Base-by-base conservation (phyloP, 1,140 invertebrate genomes). In the Penaeus indicus region DNA sequence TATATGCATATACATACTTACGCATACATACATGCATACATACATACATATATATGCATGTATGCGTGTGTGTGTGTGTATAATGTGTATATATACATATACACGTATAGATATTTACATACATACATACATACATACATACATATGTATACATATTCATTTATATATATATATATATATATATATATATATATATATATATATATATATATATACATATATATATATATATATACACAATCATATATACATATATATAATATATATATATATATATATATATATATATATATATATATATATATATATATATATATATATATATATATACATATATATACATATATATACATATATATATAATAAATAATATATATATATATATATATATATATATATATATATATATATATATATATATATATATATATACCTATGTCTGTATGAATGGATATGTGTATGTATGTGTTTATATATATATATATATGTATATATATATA, bases 191-290 rank as follows among this genome's bases (percentile, higher is more conserved):
- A 84, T 3, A 25, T 16, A 60, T 13, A 32, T 13, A 72, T 8
- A 72, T n/a, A 32, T 16, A 25, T 13, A n/a, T 25, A 13, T 16
- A n/a, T 72, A 72, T 72, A 72, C 27, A 72, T 8, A 72, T 72
- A 72, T 72, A 72, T 72, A 72, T 27, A 25, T 25, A 72, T 72
- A 72, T 72, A 72, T n/a, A n/a, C 27, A 72, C 27, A 25, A 3
- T 2, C 27, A 72, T 72, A 72, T 72, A 72, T 72, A 72, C 27
- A 27, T 27, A 72, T 72, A 72, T 72, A 72, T 72, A 72, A 72
- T 72, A 72, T 72, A 72, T 72, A 72, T 72, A 72, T 72, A 75
- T 75, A 27, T 75, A 75, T 27, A 21, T 75, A 32, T 32, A 27
- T 75, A 32, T 75, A 75, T 21, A 75, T 27, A 27, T 21, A 75